Base-by-base conservation (phyloP, 2,797 vertebrate species). In the Antennarius maculatus region DNA sequence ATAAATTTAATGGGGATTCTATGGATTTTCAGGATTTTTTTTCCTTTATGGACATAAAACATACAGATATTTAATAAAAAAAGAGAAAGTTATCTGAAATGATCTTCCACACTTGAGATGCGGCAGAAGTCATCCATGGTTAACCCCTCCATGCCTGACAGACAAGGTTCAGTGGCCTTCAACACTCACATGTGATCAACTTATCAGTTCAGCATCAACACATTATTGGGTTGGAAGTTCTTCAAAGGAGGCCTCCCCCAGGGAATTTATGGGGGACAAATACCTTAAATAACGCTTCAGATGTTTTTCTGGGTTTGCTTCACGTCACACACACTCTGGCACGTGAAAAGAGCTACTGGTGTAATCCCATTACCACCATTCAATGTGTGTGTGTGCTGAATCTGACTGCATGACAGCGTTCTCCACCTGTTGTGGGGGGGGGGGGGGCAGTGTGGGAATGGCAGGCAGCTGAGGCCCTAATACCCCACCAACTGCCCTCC, bases 401-500 rank as follows among this genome's bases (percentile, higher is more conserved):
- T 48, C 60, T 60, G 41, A 14, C 31, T 23, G 61, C 61, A 48
- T 57, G 60, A 55, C 56, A 53, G 78, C 37, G 15, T 31, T 73
- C 73, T 71, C 74, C 91, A 93, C 90, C 91, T 94, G 92, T 92
- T 84, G 61, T 56, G 34, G 9, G 54, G 53, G 18, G 58, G 31
- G 34, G 9, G 54, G 53, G 18, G 58, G 31, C 31, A 65, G 61
- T 65, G 77, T 76, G 84, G 81, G 81, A 86, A 85, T 76, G 57
- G 45, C 68, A 65, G 74, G 78, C 92, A 93, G 92, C 91, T 93
- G 91, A 71, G 81, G 62, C 81, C 66, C 34, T 73, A 62, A 77
- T 77, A 67, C 80, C 80, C 78, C n/a, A n/a, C n/a, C n/a, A n/a
- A n/a, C n/a, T n/a, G n/a, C n/a, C 52, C 48, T 37, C 11, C 46